Base-by-base conservation (phyloP, 2,113 vertebrate species). In the Rousettus leschenaultii region DNA sequence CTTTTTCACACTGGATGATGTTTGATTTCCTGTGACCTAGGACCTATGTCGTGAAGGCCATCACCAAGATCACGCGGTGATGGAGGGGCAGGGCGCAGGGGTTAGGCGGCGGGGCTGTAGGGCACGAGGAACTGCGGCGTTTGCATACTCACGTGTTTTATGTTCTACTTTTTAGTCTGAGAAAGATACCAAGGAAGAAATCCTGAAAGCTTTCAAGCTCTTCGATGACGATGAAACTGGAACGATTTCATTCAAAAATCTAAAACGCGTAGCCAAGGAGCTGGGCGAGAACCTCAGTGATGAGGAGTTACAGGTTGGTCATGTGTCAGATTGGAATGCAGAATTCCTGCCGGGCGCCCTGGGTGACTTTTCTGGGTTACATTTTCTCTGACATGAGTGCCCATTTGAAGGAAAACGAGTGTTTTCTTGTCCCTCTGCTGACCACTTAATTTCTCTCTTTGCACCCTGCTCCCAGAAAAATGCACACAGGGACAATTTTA, bases 141-240 rank as follows among this genome's bases (percentile, higher is more conserved):
- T 75, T 86, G 16, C 16, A 40, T 89, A 12, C 71, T 90, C 65
- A 51, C 7, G 19, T 7, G 6, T 95, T 87, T 92, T 85, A 7
- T 95, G 48, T 95, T 85, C 38, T 93, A 2, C 59, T 91, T 83
- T 87, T 84, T 40, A 98, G 97, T 99, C 99, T 55, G 99, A 99
- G 93, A 99, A 99, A 93, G 99, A 99, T 96, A 99, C 99, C 68
- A 99, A 99, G 97, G 99, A 99, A 98, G 99, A 99, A 97, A 99
- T 99, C 70, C 98, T 99, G 90, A 99, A 99, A 98, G 99, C 99
- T 7, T 99, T 99, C 98, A 99, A 99, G 45, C 98, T 99, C 91
- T 99, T 99, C 14, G 99, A 99, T 35, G 99, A 99, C 0, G 99
- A 99, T 22, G 99, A 99, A 97, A 99, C 99, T 0, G 99, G 99